Evolutionary conservation across 2,888 invertebrate species (phyloP), one percentile per base, ranked within the genome.

Genomic region (Oscheius myriophilus): DNA sequence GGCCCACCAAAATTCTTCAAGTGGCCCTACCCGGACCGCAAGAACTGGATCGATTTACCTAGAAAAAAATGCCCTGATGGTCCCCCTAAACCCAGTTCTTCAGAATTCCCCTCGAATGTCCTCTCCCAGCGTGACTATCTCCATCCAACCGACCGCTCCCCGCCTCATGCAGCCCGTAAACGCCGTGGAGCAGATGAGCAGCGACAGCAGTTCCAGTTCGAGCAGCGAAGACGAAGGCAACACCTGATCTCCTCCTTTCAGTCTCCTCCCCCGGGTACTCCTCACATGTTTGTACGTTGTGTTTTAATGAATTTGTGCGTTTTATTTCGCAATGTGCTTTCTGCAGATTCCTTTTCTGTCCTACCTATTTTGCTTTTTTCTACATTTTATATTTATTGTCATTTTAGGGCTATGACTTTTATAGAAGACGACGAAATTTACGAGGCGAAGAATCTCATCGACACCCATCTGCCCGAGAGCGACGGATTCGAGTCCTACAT

Each of bases 401-500:
- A 12, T 41, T 41, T 55, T 16, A 39, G 25, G 33, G 33, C 7
- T 11, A 61, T 61, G 61, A 26, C 49, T 16, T 26, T 49, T 6
- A n/a, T 51, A n/a, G 33, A 33, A 49, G n/a, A 45, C 2, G 61
- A 58, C 12, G 45, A 23, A 6, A 23, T 58, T 1, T 21, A 23
- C 25, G 18, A 18, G 23, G 6, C 63, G 12, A 68, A 68, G 53
- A 23, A 63, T n/a, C 46, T 68, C 1, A 46, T 63, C 33, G 55
- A 63, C 43, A 4, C 33, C 3, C 21, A 63, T 41, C 51, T 54
- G 1, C 71, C 67, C 16, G 62, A 63, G 12, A 67, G 65, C 21
- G 76, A 81, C 42, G 81, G 81, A 18, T 81, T 79, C 55, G 81
- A 81, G 59, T 64, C 69, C 3, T 76, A 81, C 53, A 72, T 78